phyloP scores from a whole-genome alignment of 1,140 invertebrate genomes.

The Luehdorfia chinensis region DNA sequence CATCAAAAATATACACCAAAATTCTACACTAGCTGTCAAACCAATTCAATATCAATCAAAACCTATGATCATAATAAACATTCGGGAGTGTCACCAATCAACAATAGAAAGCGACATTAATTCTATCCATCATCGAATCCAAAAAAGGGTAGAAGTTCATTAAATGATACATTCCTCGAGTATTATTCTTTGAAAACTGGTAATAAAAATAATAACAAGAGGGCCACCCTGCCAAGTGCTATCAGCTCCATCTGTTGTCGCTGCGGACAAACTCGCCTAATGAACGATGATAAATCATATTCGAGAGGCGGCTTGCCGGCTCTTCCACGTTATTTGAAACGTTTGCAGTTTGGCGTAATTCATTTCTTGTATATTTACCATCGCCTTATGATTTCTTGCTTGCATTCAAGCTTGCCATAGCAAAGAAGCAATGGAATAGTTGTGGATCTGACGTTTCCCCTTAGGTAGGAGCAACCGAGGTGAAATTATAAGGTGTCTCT shows the following conservation, averaged over 20 bases:
- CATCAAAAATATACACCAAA: neutral
- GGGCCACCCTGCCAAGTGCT: conserved; percentile 75
- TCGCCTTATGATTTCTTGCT: conserved; percentile 25
- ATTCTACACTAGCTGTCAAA: conserved; percentile 39
- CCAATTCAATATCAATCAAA: conserved; percentile 33
- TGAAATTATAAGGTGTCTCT: conserved; percentile 62
- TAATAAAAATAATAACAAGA: conserved; percentile 76
- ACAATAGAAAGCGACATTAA: conserved; percentile 72
- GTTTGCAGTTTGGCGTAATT: conserved; percentile 24
- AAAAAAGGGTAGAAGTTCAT: conserved; percentile 74
- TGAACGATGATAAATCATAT: conserved; percentile 77
- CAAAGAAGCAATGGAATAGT: conserved; percentile 32
- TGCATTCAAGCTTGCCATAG: neutral
- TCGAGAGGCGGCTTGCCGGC: conserved; percentile 67
- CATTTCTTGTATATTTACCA: conserved; percentile 26
- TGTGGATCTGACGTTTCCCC: conserved; percentile 15
- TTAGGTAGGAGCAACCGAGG: conserved; percentile 46
- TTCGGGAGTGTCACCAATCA: conserved; percentile 68
- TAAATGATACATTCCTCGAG: conserved; percentile 73
- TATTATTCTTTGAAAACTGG: conserved; percentile 75
- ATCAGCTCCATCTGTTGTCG: conserved; percentile 76
- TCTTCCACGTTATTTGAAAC: conserved; percentile 50
- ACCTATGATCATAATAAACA: conserved; percentile 37
- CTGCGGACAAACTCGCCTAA: conserved; percentile 75
- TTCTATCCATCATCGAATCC: conserved; percentile 71